phyloP scores from a whole-genome alignment of 2,888 invertebrate species.

The Rhingia campestris region DNA sequence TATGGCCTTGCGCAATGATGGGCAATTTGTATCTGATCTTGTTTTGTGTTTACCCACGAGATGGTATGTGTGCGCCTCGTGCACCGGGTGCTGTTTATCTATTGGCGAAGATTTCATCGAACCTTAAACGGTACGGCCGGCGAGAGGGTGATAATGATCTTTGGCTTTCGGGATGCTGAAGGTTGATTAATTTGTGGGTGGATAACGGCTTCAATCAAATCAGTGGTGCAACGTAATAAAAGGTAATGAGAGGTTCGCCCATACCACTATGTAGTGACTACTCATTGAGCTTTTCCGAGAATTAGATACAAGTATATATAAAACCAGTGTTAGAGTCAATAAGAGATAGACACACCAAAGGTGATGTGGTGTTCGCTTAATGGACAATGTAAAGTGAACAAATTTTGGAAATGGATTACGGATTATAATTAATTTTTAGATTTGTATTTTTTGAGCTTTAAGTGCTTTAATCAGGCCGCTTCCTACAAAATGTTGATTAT shows the following conservation, averaged over 20 bases:
- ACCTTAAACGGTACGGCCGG: conserved; percentile 8
- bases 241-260: conserved; percentile 62
- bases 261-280: conserved; percentile 39
- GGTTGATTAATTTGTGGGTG: conserved; percentile 66
- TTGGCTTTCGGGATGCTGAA: conserved; percentile 48
- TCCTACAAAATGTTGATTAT: conserved; percentile 36
- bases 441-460: conserved; percentile 7
- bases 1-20: conserved; percentile 60
- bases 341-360: background rate
- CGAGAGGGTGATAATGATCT: conserved; percentile 48
- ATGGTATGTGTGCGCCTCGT: conserved; percentile 27
- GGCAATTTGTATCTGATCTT: conserved; percentile 65
- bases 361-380: background rate
- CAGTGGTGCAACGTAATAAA: conserved; percentile 55
- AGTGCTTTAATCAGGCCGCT: conserved; percentile 57
- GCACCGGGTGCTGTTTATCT: conserved; percentile 19
- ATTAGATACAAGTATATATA: conserved; percentile 16
- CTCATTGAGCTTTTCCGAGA: conserved; percentile 40
- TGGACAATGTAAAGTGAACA: conserved; percentile 19
- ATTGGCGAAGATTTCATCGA: conserved; percentile 48
- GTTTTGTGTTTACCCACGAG: conserved; percentile 49
- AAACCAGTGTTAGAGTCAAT: conserved; percentile 11
- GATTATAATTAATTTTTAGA: conserved; percentile 33
- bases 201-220: conserved; percentile 53
- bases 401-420: conserved; percentile 48